A percentile compares a stretch with the other conserved stretches of the same genome.
These are phyloP conservation scores for Yponomeuta evonymella DNA, from an alignment of 2,888 invertebrate species.

Conservation along the genomic window DNA sequence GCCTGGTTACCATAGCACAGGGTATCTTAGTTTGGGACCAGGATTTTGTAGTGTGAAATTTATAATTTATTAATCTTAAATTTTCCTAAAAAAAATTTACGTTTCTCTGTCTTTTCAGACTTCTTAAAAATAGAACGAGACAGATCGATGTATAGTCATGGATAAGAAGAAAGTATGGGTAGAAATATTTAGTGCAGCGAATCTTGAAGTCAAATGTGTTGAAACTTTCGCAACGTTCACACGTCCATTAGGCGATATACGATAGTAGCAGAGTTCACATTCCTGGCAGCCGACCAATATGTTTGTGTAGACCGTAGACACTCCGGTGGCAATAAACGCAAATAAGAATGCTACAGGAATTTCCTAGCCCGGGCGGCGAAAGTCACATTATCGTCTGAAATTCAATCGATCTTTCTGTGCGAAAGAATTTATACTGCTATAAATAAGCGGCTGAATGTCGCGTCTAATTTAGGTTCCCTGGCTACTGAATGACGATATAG, in stretches of 20 bases:
- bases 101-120: no score
- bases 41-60: no score
- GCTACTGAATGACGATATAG: not conserved
- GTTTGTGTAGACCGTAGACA: not conserved
- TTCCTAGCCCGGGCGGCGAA: not conserved
- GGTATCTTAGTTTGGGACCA: no score
- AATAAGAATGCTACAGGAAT: not conserved
- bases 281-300: not conserved
- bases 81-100: no score
- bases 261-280: not conserved
- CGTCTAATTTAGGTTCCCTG: not conserved
- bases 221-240: not conserved
- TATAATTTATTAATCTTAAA: no score
- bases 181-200: not conserved
- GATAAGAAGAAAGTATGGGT: not conserved
- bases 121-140: not conserved
- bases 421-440: not conserved
- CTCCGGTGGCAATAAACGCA: not conserved
- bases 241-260: slow-evolving; percentile 1
- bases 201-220: not conserved
- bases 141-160: no score
- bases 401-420: not conserved
- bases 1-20: no score
- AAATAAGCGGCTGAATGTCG: not conserved
- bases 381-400: not conserved